A percentile compares a stretch with the other conserved stretches of the same genome.
These are phyloP conservation scores for Yponomeuta plumbellus DNA, from an alignment of 2,888 invertebrate species.

Conservation along the genomic window DNA sequence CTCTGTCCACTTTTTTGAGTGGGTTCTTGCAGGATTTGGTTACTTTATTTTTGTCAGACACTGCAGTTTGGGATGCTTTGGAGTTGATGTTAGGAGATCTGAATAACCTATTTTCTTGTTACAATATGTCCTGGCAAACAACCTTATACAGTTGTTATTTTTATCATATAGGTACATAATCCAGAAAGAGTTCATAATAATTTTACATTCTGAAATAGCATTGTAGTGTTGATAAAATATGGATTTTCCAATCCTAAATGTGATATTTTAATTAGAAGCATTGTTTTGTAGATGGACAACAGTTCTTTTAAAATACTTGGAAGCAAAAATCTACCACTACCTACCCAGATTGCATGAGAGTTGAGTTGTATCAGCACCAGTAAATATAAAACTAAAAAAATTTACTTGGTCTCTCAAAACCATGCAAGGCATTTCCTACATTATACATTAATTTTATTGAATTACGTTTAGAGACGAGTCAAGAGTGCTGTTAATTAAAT, in stretches of 20 bases:
- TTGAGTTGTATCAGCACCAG: too few species aligned
- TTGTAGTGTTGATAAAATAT: constrained; percentile 17
- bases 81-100: neutral
- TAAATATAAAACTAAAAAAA: too few species aligned
- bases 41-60: neutral
- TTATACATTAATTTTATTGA: too few species aligned
- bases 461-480: too few species aligned
- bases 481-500: too few species aligned
- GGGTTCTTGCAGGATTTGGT: neutral
- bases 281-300: neutral
- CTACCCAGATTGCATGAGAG: too few species aligned
- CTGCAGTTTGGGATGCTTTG: neutral
- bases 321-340: too few species aligned
- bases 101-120: neutral
- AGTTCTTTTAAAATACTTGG: neutral
- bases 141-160: constrained; percentile 1
- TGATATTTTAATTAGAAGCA: neutral
- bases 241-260: constrained; percentile 7
- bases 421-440: too few species aligned
- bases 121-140: neutral
- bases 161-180: too few species aligned
- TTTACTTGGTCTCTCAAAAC: too few species aligned
- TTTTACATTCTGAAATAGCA: constrained; percentile 31
- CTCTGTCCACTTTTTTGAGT: constrained; percentile 15
- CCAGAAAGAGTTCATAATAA: constrained; percentile 8